Evolutionary conservation across 2,888 invertebrate species (phyloP).

Genomic region (Carterocephalus palaemon): DNA sequence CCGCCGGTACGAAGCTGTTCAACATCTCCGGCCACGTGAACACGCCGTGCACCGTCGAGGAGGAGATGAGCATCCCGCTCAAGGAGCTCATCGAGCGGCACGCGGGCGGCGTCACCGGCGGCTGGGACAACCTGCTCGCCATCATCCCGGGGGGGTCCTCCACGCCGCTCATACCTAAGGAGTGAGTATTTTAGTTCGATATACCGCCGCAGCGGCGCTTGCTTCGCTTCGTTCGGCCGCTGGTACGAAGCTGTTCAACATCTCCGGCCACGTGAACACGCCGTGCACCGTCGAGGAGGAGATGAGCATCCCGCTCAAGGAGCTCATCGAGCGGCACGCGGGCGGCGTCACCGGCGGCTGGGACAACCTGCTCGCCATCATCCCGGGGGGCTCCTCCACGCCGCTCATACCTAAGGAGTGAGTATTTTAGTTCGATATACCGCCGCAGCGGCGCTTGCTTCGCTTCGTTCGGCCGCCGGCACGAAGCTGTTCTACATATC

Average conservation of each 20-base stretch:
- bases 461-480: too few relatives aligned
- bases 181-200: slow-evolving; percentile 68
- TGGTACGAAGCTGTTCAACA: slow-evolving; percentile 98
- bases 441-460: too few relatives aligned
- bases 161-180: slow-evolving; percentile 97
- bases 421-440: slow-evolving; percentile 36
- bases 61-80: slow-evolving; percentile 99
- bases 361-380: slow-evolving; percentile 98
- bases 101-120: slow-evolving; percentile 97
- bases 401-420: slow-evolving; percentile 97
- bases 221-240: slow-evolving; percentile 98
- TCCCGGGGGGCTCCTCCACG: slow-evolving; percentile 99
- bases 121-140: slow-evolving; percentile 98
- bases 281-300: slow-evolving; percentile 99
- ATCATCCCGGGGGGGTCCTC: slow-evolving; percentile 99
- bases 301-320: slow-evolving; percentile 98
- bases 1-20: slow-evolving; percentile 96
- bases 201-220: slow-evolving; percentile 92
- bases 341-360: slow-evolving; percentile 98
- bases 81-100: slow-evolving; percentile 97
- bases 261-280: slow-evolving; percentile 98
- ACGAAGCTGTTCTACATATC: slow-evolving; percentile 99
- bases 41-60: slow-evolving; percentile 98
- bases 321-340: slow-evolving; percentile 96
- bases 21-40: slow-evolving; percentile 99